Evolutionary conservation across 2,113 vertebrate species (phyloP).

Genomic region (Barnardius zonarius): DNA sequence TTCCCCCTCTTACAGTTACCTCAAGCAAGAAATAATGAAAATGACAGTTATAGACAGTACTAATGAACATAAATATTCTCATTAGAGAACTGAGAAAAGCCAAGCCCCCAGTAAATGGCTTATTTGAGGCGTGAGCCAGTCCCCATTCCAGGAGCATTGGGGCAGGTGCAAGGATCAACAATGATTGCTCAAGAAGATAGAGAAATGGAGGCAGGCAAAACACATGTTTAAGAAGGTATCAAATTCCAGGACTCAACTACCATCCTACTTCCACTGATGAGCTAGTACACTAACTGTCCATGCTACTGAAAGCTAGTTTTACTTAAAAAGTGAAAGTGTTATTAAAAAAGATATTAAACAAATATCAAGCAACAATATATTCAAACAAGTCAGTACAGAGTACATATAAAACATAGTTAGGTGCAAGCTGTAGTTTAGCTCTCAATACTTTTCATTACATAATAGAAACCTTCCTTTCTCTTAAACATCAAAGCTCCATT

Average conservation of each 20-base stretch:
- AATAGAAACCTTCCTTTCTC: not conserved
- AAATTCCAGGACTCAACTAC: not conserved
- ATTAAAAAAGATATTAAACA: not conserved
- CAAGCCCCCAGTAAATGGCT: not conserved
- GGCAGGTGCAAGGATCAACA: rapidly evolving
- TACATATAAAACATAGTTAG: not conserved
- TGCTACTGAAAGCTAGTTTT: not conserved
- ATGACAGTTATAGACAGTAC: not conserved
- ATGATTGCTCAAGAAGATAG: not conserved
- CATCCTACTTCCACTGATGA: not conserved
- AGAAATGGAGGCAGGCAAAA: not conserved
- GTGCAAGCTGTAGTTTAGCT: not conserved
- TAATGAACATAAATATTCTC: not conserved
- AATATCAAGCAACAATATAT: not conserved
- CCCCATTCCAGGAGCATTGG: not conserved
- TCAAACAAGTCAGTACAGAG: not conserved
- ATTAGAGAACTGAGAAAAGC: not conserved
- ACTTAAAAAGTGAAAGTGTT: not conserved
- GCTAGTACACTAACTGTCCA: not conserved
- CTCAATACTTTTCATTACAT: not conserved
- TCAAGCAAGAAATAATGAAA: not conserved
- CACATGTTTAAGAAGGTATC: not conserved
- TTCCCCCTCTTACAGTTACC: not conserved
- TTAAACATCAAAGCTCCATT: not conserved
- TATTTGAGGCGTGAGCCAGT: not conserved